Evolutionary conservation across 2,113 vertebrate genomes (phyloP).

Genomic region (Syngnathus typhle): DNA sequence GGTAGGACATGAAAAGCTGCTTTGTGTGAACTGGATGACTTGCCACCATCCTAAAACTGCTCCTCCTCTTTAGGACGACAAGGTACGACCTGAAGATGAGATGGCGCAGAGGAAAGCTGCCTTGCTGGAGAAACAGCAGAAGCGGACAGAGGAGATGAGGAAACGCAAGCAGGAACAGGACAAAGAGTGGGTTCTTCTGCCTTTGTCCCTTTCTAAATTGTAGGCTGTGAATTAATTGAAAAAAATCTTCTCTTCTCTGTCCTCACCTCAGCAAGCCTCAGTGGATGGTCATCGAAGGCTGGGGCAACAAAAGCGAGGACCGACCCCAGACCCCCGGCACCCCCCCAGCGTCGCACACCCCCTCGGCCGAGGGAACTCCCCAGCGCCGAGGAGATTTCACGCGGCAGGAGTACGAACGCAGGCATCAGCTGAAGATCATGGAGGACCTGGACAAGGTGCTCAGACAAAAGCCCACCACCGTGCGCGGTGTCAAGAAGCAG

Average conservation of each 20-base stretch:
- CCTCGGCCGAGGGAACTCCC: slow-evolving; percentile 66
- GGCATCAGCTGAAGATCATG: slow-evolving; percentile 88
- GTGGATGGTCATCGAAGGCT: slow-evolving; percentile 65
- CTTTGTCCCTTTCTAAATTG: no score
- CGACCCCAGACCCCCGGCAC: slow-evolving; percentile 53
- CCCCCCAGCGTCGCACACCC: slow-evolving; percentile 49
- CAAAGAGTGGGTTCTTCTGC: slow-evolving; percentile 61
- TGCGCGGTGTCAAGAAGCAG: slow-evolving; percentile 73
- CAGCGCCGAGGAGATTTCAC: slow-evolving; percentile 82
- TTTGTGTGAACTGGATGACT: background rate
- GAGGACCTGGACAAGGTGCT: slow-evolving; percentile 87
- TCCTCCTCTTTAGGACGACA: slow-evolving; percentile 62
- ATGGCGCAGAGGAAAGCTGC: slow-evolving; percentile 83
- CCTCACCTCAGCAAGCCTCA: slow-evolving; percentile 48
- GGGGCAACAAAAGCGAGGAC: slow-evolving; percentile 61
- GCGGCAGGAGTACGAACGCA: slow-evolving; percentile 77
- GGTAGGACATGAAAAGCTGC: slow-evolving; percentile 45
- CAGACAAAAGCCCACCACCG: slow-evolving; percentile 74
- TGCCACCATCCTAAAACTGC: background rate
- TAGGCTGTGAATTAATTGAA: no score
- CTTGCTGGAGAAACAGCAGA: slow-evolving; percentile 83
- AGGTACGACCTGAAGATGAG: slow-evolving; percentile 77
- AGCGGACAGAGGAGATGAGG: slow-evolving; percentile 78
- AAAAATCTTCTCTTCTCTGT: background rate
- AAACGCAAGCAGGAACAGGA: slow-evolving; percentile 80